Base-by-base conservation (phyloP, 1,140 invertebrate species). In the Atopsyche davidsoni region DNA sequence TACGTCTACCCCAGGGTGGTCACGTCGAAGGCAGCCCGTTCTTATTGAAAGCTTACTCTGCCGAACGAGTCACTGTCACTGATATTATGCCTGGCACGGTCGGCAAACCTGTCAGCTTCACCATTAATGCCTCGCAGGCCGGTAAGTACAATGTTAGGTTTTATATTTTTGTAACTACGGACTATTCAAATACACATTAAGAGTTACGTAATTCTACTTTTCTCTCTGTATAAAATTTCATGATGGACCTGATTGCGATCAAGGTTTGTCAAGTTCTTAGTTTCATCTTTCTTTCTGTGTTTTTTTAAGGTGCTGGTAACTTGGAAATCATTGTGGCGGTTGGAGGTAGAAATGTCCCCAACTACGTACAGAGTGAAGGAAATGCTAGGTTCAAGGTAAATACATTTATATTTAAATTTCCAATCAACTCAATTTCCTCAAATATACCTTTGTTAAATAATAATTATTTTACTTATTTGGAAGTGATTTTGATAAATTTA, bases 311-410 rank as follows among this genome's bases (percentile, higher is more conserved):
- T 53, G 93, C 93, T 52, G 95, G 95, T 25, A 96, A 97, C 71
- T 73, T 98, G 56, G 95, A 98, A 73, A 98, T 99, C 34, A 96
- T 97, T 46, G 95, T 99, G 0, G 92, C 93, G 1, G 93, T 96
- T n/a, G 92, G 90, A 63, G 92, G 92, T 2, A 83, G 92, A 62
- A 98, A 98, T 75, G 95, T 99, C 4, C 96, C 96, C 4, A 98
- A 98, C 75, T 98, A 96, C 68, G 95, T 98, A 1, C 91, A 97
- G 64, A 92, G 91, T 32, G 94, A 97, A 77, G 93, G 92, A 18
- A 96, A 98, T 71, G 95, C 95, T 0, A 84, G 88, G 60, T 97
- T 98, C 60, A 83, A 82, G 66, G 72, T 75, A 64, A 31, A n/a
- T 13, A 14, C 38, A 19, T 28, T 21, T 21, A 36, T 23, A 46